Conservation (phyloP, 1,140 invertebrate species). For the Pseudomyrmex gracilis region DNA sequence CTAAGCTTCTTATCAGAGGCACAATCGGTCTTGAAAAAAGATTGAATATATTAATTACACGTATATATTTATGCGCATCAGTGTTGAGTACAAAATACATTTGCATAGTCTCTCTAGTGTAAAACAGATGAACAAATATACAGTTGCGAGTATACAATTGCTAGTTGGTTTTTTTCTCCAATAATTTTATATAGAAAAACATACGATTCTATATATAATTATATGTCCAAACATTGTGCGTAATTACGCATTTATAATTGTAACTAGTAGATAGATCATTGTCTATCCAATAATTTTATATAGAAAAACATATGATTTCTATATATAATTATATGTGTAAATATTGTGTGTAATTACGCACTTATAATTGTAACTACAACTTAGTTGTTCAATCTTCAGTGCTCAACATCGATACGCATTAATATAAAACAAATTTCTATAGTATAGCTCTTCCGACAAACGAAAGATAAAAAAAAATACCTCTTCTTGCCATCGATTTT, state of each 20-base stretch:
- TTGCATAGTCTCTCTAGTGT: not conserved
- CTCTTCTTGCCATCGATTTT: constrained; percentile 32
- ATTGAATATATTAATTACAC: constrained; percentile 62
- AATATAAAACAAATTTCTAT: constrained; percentile 64
- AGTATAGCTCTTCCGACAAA: constrained; percentile 16
- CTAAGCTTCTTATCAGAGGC: constrained; percentile 71
- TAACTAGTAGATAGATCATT: no score
- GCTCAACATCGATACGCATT: constrained; percentile 59
- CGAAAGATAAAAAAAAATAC: constrained; percentile 19
- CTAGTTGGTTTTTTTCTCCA: no score
- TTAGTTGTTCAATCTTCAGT: not conserved
- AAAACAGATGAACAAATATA: not conserved
- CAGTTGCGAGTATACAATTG: no score
- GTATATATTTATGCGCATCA: constrained; percentile 69
- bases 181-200: not conserved
- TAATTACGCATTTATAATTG: no score
- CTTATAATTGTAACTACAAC: not conserved
- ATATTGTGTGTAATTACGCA: constrained; percentile 49
- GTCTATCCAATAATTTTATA: no score
- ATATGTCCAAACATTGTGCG: not conserved
- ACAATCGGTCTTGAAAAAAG: constrained; percentile 72
- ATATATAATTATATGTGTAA: not conserved
- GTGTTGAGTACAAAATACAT: constrained; percentile 8
- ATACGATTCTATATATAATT: no score
- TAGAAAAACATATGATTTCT: not conserved